Conservation (phyloP, 2,797 vertebrate genomes). For the Kryptopterus vitreolus region DNA sequence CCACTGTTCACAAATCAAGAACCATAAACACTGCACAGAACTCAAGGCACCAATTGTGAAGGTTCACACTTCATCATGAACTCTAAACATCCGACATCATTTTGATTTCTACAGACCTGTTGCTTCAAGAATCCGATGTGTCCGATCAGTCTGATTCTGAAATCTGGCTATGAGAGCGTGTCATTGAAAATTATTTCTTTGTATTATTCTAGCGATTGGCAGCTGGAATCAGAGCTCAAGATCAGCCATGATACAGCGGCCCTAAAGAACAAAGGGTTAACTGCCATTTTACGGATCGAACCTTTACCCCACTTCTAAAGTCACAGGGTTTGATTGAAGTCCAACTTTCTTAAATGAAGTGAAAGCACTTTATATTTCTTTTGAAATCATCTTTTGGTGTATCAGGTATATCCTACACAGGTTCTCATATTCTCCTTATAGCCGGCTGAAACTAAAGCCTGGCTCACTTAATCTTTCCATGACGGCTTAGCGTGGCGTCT, state of each 20-base stretch:
- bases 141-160: not conserved
- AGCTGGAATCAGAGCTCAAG: too few species aligned
- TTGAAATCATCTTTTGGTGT: not conserved
- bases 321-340: too few species aligned
- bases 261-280: too few species aligned
- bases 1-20: too few species aligned
- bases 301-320: too few species aligned
- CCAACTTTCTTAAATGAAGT: not conserved
- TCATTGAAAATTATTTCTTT: too few species aligned
- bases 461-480: constrained; percentile 27
- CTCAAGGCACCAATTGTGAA: too few species aligned
- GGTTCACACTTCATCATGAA: not conserved
- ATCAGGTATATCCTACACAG: not conserved
- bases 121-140: not conserved
- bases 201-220: too few species aligned
- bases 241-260: too few species aligned
- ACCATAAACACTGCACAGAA: too few species aligned
- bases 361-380: not conserved
- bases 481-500: constrained; percentile 21
- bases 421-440: constrained; percentile 11
- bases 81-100: not conserved
- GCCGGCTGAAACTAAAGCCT: constrained; percentile 25
- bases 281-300: too few species aligned
- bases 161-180: not conserved
- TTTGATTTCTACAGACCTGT: not conserved